These are phyloP conservation scores for Mareca strepera DNA, from an alignment of 2,797 vertebrate species.

Conservation along the genomic window DNA sequence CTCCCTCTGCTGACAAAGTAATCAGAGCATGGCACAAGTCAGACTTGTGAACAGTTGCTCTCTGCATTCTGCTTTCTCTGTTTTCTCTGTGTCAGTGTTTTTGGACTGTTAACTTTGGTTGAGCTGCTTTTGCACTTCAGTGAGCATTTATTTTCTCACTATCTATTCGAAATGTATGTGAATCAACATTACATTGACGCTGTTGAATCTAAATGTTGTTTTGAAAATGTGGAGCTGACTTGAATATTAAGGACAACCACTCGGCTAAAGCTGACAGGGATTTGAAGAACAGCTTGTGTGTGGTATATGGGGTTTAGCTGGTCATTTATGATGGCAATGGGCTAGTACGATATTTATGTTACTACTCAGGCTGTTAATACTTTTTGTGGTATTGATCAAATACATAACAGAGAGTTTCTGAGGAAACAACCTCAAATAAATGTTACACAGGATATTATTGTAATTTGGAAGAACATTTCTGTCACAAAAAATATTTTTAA, in stretches of 20 bases:
- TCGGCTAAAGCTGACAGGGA: background rate
- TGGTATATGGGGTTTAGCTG: background rate
- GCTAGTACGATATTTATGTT: background rate
- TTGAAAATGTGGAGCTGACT: constrained; percentile 31
- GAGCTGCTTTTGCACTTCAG: constrained; percentile 44
- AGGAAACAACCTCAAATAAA: background rate
- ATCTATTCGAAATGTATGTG: background rate
- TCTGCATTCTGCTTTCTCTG: background rate
- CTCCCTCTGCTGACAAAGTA: background rate
- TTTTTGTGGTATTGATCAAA: background rate
- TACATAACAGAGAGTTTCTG: background rate
- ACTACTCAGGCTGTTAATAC: background rate
- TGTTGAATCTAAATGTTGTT: constrained; percentile 25
- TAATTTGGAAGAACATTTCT: background rate
- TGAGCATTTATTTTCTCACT: constrained; percentile 9
- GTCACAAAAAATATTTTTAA: background rate
- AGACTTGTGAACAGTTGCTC: background rate
- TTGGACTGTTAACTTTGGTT: constrained; percentile 29
- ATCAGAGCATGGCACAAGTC: background rate
- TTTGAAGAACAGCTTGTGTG: background rate
- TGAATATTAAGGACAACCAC: constrained; percentile 1
- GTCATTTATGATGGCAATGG: background rate
- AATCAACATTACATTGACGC: background rate
- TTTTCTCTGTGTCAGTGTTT: background rate
- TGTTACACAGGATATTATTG: background rate